These are phyloP conservation scores for Polydrusus pterygomalis DNA, from an alignment of 2,888 invertebrate genomes.

Conservation along the genomic window DNA sequence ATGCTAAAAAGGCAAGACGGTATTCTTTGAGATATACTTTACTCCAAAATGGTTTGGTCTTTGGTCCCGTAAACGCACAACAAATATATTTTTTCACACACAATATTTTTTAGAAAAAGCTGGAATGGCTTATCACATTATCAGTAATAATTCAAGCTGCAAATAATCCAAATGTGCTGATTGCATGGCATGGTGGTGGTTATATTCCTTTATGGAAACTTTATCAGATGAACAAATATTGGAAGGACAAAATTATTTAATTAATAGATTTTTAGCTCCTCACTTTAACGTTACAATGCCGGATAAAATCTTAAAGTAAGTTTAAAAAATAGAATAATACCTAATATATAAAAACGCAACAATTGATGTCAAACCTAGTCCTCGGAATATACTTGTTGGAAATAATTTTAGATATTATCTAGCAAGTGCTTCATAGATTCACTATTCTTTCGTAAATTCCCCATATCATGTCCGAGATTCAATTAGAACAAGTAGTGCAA, in stretches of 20 bases:
- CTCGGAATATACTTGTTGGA: too few species aligned
- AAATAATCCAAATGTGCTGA: slow-evolving; percentile 76
- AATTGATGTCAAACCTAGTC: too few species aligned
- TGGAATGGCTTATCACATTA: slow-evolving; percentile 56
- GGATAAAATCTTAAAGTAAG: slow-evolving; percentile 55
- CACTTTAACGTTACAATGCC: slow-evolving; percentile 73
- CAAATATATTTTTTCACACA: slow-evolving; percentile 13
- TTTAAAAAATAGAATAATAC: too few species aligned
- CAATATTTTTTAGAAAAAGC: slow-evolving; percentile 48
- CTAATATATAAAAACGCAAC: too few species aligned
- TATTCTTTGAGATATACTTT: too few species aligned
- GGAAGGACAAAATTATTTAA: slow-evolving; percentile 71
- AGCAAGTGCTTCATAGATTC: too few species aligned
- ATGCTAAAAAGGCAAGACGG: too few species aligned
- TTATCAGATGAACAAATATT: slow-evolving; percentile 74
- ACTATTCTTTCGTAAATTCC: too few species aligned
- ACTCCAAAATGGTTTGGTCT: too few species aligned
- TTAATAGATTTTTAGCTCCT: slow-evolving; percentile 74
- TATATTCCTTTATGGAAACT: slow-evolving; percentile 78
- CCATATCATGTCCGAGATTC: too few species aligned
- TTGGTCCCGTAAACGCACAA: neutral
- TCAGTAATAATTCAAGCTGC: slow-evolving; percentile 20
- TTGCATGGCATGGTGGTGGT: slow-evolving; percentile 80
- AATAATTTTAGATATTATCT: too few species aligned
- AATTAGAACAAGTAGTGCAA: too few species aligned